Base-by-base conservation (phyloP, 2,888 invertebrate species). In the Euplexia lucipara region DNA sequence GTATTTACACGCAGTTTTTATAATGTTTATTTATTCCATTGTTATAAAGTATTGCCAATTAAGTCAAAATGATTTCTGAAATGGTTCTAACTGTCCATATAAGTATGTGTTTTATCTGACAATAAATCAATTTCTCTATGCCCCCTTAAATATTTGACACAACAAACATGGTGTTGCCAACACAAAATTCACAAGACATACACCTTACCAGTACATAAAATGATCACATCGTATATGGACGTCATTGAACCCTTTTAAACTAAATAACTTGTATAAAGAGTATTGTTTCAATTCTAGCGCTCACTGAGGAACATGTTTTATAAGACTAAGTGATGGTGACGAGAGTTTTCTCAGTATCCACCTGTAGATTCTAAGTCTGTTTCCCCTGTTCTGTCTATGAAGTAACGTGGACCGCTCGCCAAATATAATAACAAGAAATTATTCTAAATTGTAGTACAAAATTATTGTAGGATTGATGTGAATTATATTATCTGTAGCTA, bases 261-360 rank as follows among this genome's bases (percentile, higher is more conserved):
- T 78, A 72, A 86, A 79, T 83, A 83, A 84, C 37, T 65, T 79
- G 52, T 82, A 53, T 72, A 80, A 86, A 78, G 74, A 78, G 79
- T 79, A 88, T 79, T 92, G 83, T 94, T 94, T 92, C 85, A 89
- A 91, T 95, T 95, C 92, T 95, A 95, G 95, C 95, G 94, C 94
- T 87, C 94, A 90, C 90, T 89, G 87, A 93, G 89, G 94, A 92
- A 94, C 79, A 83, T 90, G 87, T 92, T 90, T 78, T 92, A 90
- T 91, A 91, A 71, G 70, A 74, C 69, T 51, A 71, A 93, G 87
- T 91, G 88, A 93, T 88, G 94, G 95, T 94, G 94, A 94, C 82
- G 86, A 90, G 86, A 84, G 83, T 89, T 91, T 88, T 83, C 83
- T 89, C 83, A 83, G 79, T 91, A 91, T 89, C 86, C 89, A 91